These are phyloP conservation scores for Cyclophora albipunctata DNA, from an alignment of 2,888 invertebrate genomes.

Conservation along the genomic window DNA sequence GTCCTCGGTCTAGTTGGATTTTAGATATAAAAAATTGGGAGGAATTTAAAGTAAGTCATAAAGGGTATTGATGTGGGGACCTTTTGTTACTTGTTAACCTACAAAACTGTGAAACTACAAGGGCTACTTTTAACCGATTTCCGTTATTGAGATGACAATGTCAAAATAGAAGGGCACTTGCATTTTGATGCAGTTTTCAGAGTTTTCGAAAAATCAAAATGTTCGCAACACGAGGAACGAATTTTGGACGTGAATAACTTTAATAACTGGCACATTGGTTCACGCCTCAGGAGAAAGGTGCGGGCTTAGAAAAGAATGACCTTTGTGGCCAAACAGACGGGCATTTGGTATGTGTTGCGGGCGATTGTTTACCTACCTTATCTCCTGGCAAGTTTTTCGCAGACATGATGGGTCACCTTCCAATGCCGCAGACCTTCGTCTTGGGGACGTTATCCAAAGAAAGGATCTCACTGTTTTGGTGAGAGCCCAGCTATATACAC, in stretches of 20 bases:
- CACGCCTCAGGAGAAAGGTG: conserved; percentile 57
- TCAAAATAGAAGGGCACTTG: too few relatives aligned
- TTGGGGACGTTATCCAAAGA: conserved; percentile 70
- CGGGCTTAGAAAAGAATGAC: conserved; percentile 51
- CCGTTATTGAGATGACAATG: too few relatives aligned
- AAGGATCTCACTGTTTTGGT: conserved; percentile 69
- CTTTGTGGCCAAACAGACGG: conserved; percentile 36
- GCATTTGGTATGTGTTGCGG: conserved; percentile 16
- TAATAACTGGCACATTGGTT: conserved; percentile 17
- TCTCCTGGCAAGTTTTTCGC: conserved; percentile 88
- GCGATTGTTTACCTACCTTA: conserved; percentile 77
- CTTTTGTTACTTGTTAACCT: too few relatives aligned
- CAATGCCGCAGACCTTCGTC: conserved; percentile 59
- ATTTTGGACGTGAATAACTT: conserved; percentile 2
- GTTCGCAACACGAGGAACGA: too few relatives aligned
- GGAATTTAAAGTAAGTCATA: too few relatives aligned
- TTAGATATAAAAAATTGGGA: too few relatives aligned
- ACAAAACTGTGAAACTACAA: too few relatives aligned
- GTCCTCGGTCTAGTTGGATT: too few relatives aligned
- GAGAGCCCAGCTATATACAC: conserved; percentile 72
- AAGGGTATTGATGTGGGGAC: too few relatives aligned
- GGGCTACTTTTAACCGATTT: too few relatives aligned
- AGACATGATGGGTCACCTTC: conserved; percentile 78
- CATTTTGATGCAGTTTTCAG: too few relatives aligned
- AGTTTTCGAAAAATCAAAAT: too few relatives aligned